These are phyloP conservation scores for Macrosteles quadrilineatus DNA, from an alignment of 1,140 invertebrate species.

Conservation along the genomic window DNA sequence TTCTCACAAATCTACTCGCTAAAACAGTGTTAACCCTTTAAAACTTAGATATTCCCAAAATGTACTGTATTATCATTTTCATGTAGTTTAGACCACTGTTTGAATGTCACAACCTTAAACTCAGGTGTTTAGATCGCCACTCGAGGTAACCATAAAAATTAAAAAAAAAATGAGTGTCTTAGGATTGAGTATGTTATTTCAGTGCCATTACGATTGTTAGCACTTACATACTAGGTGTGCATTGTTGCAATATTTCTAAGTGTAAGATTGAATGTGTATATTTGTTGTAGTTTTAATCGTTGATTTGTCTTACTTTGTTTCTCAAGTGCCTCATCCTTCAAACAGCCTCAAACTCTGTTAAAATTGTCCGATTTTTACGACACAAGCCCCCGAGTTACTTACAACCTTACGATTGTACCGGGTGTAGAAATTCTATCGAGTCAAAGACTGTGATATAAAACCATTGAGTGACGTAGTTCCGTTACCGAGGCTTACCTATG, in stretches of 20 bases:
- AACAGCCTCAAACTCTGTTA: constrained; percentile 7
- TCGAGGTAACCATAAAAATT: background rate
- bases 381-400: background rate
- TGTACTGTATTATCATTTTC: background rate
- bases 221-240: constrained; percentile 2
- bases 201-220: constrained; percentile 11
- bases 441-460: background rate
- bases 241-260: constrained; percentile 12
- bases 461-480: constrained; percentile 7
- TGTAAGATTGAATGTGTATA: constrained; percentile 8
- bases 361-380: background rate
- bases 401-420: background rate
- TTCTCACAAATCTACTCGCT: background rate
- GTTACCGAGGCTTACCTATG: background rate
- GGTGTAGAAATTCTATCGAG: background rate
- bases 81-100: background rate
- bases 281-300: constrained; percentile 21
- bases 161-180: constrained; percentile 10
- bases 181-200: background rate
- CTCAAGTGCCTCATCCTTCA: constrained; percentile 18
- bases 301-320: constrained; percentile 11
- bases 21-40: too few relatives aligned
- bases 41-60: background rate
- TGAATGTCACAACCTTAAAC: background rate
- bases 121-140: background rate